phyloP scores from a whole-genome alignment of 1,140 invertebrate genomes.

The Wasmannia auropunctata region DNA sequence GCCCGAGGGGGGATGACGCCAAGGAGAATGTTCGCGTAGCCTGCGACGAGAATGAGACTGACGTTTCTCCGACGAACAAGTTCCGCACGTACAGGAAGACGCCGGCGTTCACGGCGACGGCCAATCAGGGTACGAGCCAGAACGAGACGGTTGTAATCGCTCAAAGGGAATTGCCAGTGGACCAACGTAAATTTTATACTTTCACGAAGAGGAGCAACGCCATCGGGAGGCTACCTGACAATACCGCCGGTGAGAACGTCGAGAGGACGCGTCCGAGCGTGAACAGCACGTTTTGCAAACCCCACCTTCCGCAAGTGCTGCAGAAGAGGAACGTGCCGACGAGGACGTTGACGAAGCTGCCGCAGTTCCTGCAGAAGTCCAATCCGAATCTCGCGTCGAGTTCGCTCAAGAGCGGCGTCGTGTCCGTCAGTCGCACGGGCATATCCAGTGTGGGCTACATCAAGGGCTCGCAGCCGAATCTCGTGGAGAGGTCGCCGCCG shows the following conservation, averaged over 20 bases:
- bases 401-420: constrained; percentile 65
- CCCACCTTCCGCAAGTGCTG: constrained; percentile 46
- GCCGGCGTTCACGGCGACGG: not conserved
- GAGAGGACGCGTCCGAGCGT: constrained; percentile 18
- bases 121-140: constrained; percentile 8
- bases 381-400: constrained; percentile 82
- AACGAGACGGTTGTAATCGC: not conserved
- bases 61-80: constrained; percentile 50
- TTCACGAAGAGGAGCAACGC: constrained; percentile 70
- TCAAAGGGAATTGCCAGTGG: constrained; percentile 31
- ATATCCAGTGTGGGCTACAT: constrained; percentile 69
- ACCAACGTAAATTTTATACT: constrained; percentile 71
- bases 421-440: constrained; percentile 4
- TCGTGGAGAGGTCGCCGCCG: constrained; percentile 57
- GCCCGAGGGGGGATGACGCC: constrained; percentile 24
- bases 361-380: constrained; percentile 82
- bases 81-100: constrained; percentile 76
- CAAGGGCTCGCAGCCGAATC: constrained; percentile 78
- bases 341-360: constrained; percentile 77
- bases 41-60: constrained; percentile 3
- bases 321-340: constrained; percentile 71
- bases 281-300: constrained; percentile 67
- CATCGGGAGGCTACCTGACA: constrained; percentile 57
- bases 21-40: constrained; percentile 41
- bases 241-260: constrained; percentile 27